Percentiles rank a stretch among this genome's conserved stretches.
Evolutionary conservation across 2,113 vertebrate species (phyloP).

Genomic region (Ivindomyrus marchei): DNA sequence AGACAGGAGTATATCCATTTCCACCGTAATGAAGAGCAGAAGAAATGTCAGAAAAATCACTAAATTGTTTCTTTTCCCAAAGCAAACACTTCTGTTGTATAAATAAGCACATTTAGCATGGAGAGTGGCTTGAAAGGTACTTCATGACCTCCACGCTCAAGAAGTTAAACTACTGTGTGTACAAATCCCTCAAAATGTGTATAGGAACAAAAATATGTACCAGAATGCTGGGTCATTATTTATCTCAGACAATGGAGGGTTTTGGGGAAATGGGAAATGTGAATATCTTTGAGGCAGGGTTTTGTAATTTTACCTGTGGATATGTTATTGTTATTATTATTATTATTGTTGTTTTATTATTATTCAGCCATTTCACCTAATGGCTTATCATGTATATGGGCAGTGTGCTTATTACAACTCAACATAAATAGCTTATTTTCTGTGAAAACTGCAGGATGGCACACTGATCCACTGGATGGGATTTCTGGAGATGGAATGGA

Average conservation of each 20-base stretch:
- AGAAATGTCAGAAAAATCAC: conserved; percentile 1
- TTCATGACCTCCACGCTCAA: conserved; percentile 2
- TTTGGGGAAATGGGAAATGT: background rate
- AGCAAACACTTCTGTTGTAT: background rate
- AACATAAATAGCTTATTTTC: background rate
- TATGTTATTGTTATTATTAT: background rate
- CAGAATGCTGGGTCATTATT: background rate
- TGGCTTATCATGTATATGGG: background rate
- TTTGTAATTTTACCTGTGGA: background rate
- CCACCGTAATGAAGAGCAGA: conserved; percentile 10
- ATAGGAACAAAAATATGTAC: background rate
- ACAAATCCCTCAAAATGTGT: background rate
- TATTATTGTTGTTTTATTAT: background rate
- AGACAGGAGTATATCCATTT: background rate
- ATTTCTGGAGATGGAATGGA: background rate
- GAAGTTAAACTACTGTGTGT: conserved; percentile 5
- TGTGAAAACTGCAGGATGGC: background rate
- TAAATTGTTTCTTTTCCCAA: background rate
- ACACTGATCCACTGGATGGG: background rate
- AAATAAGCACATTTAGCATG: background rate
- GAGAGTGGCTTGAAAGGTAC: background rate
- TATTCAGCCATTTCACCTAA: background rate
- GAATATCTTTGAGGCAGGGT: background rate
- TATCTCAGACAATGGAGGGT: background rate
- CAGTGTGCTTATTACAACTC: background rate